Percentiles rank a stretch among this genome's conserved stretches.
phyloP scores from a whole-genome alignment of 1,140 invertebrate species.

The Coelopa frigida region DNA sequence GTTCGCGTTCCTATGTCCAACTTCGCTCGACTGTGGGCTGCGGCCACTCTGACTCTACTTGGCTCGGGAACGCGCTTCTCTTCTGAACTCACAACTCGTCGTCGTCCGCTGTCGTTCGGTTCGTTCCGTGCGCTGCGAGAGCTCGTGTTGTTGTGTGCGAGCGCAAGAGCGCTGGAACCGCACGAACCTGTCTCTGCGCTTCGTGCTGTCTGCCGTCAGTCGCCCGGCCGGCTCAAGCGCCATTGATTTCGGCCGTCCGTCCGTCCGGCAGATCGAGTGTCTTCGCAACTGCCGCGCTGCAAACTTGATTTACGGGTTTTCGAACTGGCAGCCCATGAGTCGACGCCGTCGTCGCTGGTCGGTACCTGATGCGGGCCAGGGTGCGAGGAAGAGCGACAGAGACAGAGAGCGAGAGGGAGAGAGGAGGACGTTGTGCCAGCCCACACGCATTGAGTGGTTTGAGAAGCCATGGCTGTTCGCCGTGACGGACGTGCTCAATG shows the following conservation, averaged over 20 bases:
- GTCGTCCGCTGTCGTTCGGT: too few relatives aligned
- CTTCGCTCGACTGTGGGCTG: too few relatives aligned
- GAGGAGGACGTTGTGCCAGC: neutral
- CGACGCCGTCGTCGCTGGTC: neutral
- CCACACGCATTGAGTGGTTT: neutral
- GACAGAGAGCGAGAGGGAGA: neutral
- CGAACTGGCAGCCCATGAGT: conserved; percentile 5
- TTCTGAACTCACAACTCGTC: too few relatives aligned
- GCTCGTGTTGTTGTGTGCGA: conserved; percentile 43
- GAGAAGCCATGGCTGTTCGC: conserved; percentile 3
- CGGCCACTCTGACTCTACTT: too few relatives aligned
- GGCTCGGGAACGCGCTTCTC: too few relatives aligned
- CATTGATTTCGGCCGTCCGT: neutral
- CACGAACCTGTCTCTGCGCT: conserved; percentile 29
- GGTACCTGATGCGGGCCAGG: neutral
- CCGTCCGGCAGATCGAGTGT: neutral
- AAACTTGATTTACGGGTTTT: conserved; percentile 12
- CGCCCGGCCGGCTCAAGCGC: neutral
- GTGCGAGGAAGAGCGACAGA: neutral
- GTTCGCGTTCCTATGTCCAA: too few relatives aligned
- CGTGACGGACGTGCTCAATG: too few relatives aligned
- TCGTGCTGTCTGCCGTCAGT: neutral
- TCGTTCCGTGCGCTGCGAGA: conserved; percentile 30
- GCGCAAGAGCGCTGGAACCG: conserved; percentile 22
- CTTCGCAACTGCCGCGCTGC: neutral